A percentile compares a stretch with the other conserved stretches of the same genome.
Conservation (phyloP, 1,140 invertebrate genomes). For the Penaeus vannamei region DNA sequence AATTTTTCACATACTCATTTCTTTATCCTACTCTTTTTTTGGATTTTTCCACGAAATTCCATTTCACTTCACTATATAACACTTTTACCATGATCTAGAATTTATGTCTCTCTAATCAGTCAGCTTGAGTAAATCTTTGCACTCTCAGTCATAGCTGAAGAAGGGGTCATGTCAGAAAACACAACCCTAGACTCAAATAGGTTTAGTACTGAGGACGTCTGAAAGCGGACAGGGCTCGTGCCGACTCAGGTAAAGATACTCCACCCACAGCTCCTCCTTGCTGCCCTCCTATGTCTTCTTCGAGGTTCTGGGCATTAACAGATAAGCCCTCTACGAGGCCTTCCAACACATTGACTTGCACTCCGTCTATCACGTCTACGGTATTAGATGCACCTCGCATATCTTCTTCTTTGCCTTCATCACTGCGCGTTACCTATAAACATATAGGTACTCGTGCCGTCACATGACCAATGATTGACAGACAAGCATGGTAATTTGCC, state of each 20-base stretch:
- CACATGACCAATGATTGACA: constrained; percentile 11
- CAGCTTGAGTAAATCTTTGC: no score
- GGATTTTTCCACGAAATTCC: no score
- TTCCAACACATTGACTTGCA: constrained; percentile 63
- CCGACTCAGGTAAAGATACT: constrained; percentile 43
- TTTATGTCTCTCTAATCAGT: no score
- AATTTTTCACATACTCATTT: no score
- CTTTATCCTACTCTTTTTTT: no score
- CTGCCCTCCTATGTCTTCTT: constrained; percentile 38
- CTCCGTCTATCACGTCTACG: constrained; percentile 60
- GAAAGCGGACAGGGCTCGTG: constrained; percentile 46
- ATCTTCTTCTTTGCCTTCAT: constrained; percentile 67
- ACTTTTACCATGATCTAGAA: no score
- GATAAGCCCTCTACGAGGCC: constrained; percentile 65
- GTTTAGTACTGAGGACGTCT: constrained; percentile 50
- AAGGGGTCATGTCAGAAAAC: neutral
- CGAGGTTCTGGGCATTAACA: constrained; percentile 35
- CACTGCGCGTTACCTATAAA: constrained; percentile 67
- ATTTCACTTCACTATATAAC: no score
- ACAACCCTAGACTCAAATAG: neutral
- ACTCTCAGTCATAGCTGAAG: neutral
- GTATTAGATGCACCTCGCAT: constrained; percentile 60
- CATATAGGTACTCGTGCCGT: constrained; percentile 43
- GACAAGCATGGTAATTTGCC: constrained; percentile 19
- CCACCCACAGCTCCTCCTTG: constrained; percentile 55